A percentile compares a stretch with the other conserved stretches of the same genome.
These are phyloP conservation scores for Tuta absoluta DNA, from an alignment of 2,888 invertebrate species.

Conservation along the genomic window DNA sequence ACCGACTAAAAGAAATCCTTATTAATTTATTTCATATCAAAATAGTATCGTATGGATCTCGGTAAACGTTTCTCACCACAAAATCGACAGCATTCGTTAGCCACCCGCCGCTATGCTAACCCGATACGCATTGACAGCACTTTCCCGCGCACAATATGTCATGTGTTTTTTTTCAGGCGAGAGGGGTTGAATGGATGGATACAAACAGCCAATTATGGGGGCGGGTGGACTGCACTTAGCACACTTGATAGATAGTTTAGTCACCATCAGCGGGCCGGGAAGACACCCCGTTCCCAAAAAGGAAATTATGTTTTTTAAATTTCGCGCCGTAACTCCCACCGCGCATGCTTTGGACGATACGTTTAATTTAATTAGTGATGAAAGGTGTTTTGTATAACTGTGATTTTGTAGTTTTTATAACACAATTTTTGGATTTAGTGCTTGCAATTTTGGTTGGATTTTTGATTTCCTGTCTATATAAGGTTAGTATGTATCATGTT, in stretches of 20 bases:
- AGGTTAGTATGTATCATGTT: constrained; percentile 47
- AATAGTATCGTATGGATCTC: constrained; percentile 64
- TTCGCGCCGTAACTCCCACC: constrained; percentile 57
- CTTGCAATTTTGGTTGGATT: constrained; percentile 45
- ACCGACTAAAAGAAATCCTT: too few species aligned
- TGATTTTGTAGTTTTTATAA: constrained; percentile 65
- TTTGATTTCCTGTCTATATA: constrained; percentile 46
- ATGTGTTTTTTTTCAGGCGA: constrained; percentile 73
- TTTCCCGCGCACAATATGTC: constrained; percentile 80
- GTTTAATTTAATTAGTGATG: constrained; percentile 75
- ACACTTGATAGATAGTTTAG: constrained; percentile 73
- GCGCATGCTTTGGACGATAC: constrained; percentile 62
- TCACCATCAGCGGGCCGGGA: constrained; percentile 65
- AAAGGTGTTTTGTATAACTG: constrained; percentile 57
- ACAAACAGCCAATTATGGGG: constrained; percentile 79
- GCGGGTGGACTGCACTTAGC: constrained; percentile 74
- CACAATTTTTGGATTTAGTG: constrained; percentile 40
- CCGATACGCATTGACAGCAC: constrained; percentile 71
- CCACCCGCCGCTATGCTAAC: constrained; percentile 54
- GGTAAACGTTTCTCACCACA: constrained; percentile 70
- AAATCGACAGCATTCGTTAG: constrained; percentile 62
- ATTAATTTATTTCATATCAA: constrained; percentile 34
- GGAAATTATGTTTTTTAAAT: constrained; percentile 42
- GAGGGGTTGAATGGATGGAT: constrained; percentile 63
- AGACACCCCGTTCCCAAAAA: constrained; percentile 55